These are phyloP conservation scores for Dynastes hyllus DNA, from an alignment of 2,888 invertebrate genomes.

Conservation along the genomic window DNA sequence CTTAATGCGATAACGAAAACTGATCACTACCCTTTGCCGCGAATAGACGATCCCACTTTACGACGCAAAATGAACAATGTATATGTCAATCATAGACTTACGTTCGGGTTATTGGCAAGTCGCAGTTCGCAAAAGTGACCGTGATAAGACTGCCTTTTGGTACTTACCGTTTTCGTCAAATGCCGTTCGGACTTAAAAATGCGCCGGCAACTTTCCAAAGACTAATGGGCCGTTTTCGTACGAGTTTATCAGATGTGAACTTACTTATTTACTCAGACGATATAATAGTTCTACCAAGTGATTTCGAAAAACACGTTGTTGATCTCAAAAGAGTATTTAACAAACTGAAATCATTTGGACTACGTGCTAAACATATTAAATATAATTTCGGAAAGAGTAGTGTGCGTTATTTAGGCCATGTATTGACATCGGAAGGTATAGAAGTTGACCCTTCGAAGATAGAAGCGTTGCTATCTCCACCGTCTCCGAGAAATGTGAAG, in stretches of 20 bases:
- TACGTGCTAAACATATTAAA: slow-evolving; percentile 57
- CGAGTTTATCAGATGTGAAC: slow-evolving; percentile 41
- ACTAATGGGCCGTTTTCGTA: slow-evolving; percentile 55
- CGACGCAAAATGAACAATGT: slow-evolving; percentile 58
- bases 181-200: slow-evolving; percentile 60
- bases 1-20: slow-evolving; percentile 57
- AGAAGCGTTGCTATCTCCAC: slow-evolving; percentile 45
- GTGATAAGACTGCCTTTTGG: slow-evolving; percentile 60
- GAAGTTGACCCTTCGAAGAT: slow-evolving; percentile 49
- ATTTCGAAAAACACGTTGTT: slow-evolving; percentile 57
- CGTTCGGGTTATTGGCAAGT: slow-evolving; percentile 67
- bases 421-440: slow-evolving; percentile 49
- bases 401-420: slow-evolving; percentile 57
- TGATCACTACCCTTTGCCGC: slow-evolving; percentile 65
- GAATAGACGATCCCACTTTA: slow-evolving; percentile 67
- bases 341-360: slow-evolving; percentile 52
- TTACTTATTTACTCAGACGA: slow-evolving; percentile 60
- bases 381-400: slow-evolving; percentile 54
- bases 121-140: slow-evolving; percentile 64
- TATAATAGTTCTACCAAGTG: slow-evolving; percentile 56
- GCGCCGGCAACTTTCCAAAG: slow-evolving; percentile 60
- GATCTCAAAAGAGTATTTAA: slow-evolving; percentile 56
- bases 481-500: slow-evolving; percentile 49
- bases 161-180: slow-evolving; percentile 54
- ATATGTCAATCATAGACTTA: slow-evolving; percentile 64